Evolutionary conservation across 1,140 invertebrate species (phyloP), one percentile per base, ranked within the genome.

Genomic region (Saccostrea glomerata): DNA sequence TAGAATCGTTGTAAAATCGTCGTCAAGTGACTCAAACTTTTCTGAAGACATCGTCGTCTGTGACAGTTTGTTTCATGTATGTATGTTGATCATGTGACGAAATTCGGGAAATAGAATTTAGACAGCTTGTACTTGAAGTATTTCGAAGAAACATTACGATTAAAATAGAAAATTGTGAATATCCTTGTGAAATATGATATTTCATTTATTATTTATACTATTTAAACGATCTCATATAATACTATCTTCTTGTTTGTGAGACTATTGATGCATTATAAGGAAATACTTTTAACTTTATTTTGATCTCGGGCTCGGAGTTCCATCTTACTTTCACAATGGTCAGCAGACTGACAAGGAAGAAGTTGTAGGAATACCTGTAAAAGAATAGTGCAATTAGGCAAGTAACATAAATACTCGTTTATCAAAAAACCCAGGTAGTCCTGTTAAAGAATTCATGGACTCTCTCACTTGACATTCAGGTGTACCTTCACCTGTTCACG

Each of bases 11-110:
- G 92, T 90, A 7, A 96, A 92, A 88, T 96, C 95, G 84, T 95
- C 95, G 91, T 95, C 94, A 20, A 95, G 87, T 73, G 92, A 94
- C 90, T 96, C 95, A 92, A 96, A 96, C 92, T 95, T 95, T 92
- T 96, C 94, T 9, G 95, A 96, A 86, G 95, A 95, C 95, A 95
- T 95, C 85, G 87, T 92, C 73, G 47, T 36, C 58, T 84, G 47
- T 83, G 55, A 36, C 20, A 40, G 30, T 73, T n/a, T n/a, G 7
- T 25, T 77, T 77, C 23, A 12, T 36, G 70, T 77, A 36, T 73
- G 66, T 25, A 30, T 30, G 70, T 30, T 77, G 13, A 77, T 89
- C 85, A 89, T 89, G 85, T 89, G 85, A 89, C 20, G 58, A 17
- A 58, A 85, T 25, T n/a, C 36, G 30, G 82, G 82, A 55, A 84